phyloP scores from a whole-genome alignment of 2,888 invertebrate species.

The Isoperla grammatica region DNA sequence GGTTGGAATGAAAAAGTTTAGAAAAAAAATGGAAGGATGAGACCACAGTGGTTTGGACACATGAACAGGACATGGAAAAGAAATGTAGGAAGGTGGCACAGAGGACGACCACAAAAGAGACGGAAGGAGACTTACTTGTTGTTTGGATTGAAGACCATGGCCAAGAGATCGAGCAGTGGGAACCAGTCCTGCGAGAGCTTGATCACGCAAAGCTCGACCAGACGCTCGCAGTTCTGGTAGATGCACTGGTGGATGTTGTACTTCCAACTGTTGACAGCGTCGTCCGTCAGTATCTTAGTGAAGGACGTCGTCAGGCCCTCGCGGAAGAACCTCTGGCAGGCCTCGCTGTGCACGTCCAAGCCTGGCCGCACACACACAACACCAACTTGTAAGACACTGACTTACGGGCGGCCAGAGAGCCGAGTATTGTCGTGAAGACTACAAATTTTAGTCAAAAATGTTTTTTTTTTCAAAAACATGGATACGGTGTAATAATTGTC shows the following conservation, averaged over 20 bases:
- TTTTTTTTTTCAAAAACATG: not conserved
- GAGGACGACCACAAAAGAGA: no score
- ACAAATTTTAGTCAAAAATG: not conserved
- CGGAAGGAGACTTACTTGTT: constrained; percentile 72
- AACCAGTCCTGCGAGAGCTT: constrained; percentile 89
- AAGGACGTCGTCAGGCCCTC: constrained; percentile 92
- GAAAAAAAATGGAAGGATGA: no score
- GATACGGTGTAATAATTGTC: no score
- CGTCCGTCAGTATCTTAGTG: constrained; percentile 94
- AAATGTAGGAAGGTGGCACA: no score
- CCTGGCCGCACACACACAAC: constrained; percentile 47
- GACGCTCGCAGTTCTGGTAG: constrained; percentile 84
- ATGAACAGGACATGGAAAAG: no score
- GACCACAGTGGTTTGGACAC: no score
- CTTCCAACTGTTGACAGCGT: constrained; percentile 97
- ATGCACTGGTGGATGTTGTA: constrained; percentile 95
- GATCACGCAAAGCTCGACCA: constrained; percentile 87
- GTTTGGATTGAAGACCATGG: constrained; percentile 91
- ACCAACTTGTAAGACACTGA: constrained; percentile 30
- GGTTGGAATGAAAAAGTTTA: no score
- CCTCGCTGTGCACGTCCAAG: constrained; percentile 79
- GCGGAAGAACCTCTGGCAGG: constrained; percentile 91
- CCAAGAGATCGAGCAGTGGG: constrained; percentile 83
- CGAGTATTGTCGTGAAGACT: no score
- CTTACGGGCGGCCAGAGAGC: not conserved